Evolutionary conservation across 1,140 invertebrate species (phyloP), one percentile per base, ranked within the genome.

Genomic region (Aphaenogaster floridana): DNA sequence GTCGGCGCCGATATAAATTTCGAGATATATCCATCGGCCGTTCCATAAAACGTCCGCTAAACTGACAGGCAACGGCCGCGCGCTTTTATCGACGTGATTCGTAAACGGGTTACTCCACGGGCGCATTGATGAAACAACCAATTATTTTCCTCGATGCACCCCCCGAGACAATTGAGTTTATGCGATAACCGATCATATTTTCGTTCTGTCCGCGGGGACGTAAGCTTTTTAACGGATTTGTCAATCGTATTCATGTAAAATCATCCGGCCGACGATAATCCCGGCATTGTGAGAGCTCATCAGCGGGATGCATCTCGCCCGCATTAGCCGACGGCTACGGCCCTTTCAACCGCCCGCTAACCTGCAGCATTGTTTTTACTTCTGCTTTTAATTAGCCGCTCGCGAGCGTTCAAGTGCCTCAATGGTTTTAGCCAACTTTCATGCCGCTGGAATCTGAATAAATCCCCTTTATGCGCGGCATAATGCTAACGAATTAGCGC

Each of bases 201-300:
- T 81, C 39, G 52, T 83, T 52, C 45, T 50, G 52, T 86, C 50
- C 64, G 77, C 28, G 36, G 54, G 52, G 45, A 86, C 57, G 39
- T 81, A 69, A 86, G 77, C 77, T 63, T 83, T 86, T 86, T 86
- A 86, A 86, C 79, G 17, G 86, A 69, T 86, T 83, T 80, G 78
- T 72, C 64, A 86, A 86, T 72, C 54, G 66, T 57, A 87, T 80
- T 87, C 71, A 61, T 78, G 68, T 77, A 83, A 90, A 88, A 84
- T 90, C 64, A 52, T 63, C 39, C 48, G 68, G 42, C 36, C 72
- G 63, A 39, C n/a, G 34, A 28, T 84, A 84, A 84, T 84, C 42
- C 13, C 28, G 52, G 54, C 15, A 61, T 83, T 83, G 80, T 61
- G 54, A 13, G 42, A 36, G 48, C 54, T 74, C 69, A 76, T 83